Conservation (phyloP, 2,797 vertebrate genomes). For the Sebastes vulpes region DNA sequence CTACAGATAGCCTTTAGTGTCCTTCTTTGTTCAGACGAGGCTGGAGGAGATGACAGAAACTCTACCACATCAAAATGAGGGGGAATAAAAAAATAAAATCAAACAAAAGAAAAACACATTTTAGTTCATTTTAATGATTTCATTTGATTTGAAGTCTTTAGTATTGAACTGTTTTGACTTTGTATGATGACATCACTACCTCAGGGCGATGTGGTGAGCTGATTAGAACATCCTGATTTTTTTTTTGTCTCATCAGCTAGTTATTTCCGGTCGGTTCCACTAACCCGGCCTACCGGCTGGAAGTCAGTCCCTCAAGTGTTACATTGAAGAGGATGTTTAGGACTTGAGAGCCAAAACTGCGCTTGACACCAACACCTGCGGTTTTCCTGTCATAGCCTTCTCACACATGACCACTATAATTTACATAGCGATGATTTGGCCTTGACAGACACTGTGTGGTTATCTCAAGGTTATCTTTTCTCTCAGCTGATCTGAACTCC, state of each 20-base stretch:
- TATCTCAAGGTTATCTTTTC: slow-evolving; percentile 38
- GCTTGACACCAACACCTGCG: background rate
- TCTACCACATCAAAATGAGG: background rate
- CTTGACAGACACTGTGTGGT: slow-evolving; percentile 2
- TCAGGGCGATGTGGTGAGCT: background rate
- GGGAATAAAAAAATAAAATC: background rate
- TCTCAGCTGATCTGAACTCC: slow-evolving; percentile 15
- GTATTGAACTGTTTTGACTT: background rate
- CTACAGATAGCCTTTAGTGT: background rate
- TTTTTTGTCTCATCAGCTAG: background rate
- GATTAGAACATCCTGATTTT: background rate
- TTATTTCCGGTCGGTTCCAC: background rate
- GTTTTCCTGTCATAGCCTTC: background rate
- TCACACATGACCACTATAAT: slow-evolving; percentile 2
- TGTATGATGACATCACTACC: background rate
- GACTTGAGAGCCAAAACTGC: background rate
- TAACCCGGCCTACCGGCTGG: background rate
- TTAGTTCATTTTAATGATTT: background rate
- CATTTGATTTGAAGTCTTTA: background rate
- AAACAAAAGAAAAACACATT: background rate
- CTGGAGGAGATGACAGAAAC: background rate
- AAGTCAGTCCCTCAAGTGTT: slow-evolving; percentile 4
- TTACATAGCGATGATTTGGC: slow-evolving; percentile 8
- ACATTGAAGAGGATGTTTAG: background rate
- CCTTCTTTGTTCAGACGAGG: background rate